Conservation (phyloP, 2,888 invertebrate species). For the Cybosia mesomella region DNA sequence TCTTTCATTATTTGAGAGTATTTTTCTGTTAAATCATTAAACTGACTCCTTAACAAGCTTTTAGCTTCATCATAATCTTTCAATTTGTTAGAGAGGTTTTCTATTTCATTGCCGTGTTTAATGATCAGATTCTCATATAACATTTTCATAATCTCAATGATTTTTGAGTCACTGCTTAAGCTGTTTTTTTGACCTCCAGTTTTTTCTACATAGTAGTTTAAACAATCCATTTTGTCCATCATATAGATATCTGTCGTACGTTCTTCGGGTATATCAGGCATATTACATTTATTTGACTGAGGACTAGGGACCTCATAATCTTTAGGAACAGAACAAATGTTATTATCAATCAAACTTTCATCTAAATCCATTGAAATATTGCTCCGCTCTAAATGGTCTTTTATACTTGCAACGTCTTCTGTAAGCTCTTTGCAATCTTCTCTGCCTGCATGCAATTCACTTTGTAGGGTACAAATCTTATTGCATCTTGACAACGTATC, state of each 20-base stretch:
- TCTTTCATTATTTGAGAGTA: constrained; percentile 57
- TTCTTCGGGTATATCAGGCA: constrained; percentile 67
- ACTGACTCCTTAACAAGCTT: constrained; percentile 57
- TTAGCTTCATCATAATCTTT: constrained; percentile 69
- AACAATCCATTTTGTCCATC: constrained; percentile 72
- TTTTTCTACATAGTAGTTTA: constrained; percentile 70
- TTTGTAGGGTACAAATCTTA: constrained; percentile 78
- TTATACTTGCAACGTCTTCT: constrained; percentile 78
- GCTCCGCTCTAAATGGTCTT: constrained; percentile 74
- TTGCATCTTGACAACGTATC: constrained; percentile 73
- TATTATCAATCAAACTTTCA: constrained; percentile 68
- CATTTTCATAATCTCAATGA: constrained; percentile 76
- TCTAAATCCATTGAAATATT: constrained; percentile 76
- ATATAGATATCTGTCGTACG: constrained; percentile 58
- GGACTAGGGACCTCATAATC: constrained; percentile 48
- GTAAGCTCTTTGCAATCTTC: constrained; percentile 80
- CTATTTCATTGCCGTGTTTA: constrained; percentile 72
- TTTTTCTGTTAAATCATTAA: constrained; percentile 53
- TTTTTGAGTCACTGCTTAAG: constrained; percentile 61
- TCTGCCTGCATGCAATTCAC: constrained; percentile 74
- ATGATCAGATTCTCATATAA: constrained; percentile 66
- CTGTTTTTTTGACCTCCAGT: constrained; percentile 62
- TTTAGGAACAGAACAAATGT: constrained; percentile 57
- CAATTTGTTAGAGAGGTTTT: constrained; percentile 74
- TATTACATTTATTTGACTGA: constrained; percentile 53